Evolutionary conservation across 2,797 vertebrate genomes (phyloP), one percentile per base, ranked within the genome.

Genomic region (Protosalanx chinensis): DNA sequence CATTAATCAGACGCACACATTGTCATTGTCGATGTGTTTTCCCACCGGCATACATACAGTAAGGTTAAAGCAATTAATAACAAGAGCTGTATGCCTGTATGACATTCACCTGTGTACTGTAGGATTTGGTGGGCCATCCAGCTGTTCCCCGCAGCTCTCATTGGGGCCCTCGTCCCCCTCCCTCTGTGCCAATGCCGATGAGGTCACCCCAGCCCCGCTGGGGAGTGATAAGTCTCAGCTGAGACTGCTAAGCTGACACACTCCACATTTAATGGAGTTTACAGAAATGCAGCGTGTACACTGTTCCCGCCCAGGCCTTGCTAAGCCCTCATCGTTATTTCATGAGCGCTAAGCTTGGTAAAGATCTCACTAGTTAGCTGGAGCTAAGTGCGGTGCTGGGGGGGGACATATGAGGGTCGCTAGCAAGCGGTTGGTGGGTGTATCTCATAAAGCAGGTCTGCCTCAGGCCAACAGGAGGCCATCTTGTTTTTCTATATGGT

Each of bases 401-500:
- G 30, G 10, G 13, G 49, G 4, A 27, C 6, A 15, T 62, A 6
- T 62, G 60, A 29, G 8, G 49, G 65, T 8, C 4, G 46, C 16
- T 15, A 53, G 35, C 70, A 62, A 0, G 2, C 4, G 57, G 30
- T 63, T 46, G 46, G 53, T 33, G 59, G 46, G 46, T 46, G 13
- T 13, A 46, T 12, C 41, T 46, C 12, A 3, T 13, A 13, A 46
- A 46, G 10, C 41, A 46, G 10, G 41, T 46, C 41, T 46, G 51
- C 77, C 71, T 71, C 61, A 75, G 81, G 76, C 81, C 58, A 35
- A 37, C 20, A 15, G 27, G 59, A 53, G 3, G 72, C 79, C 82
- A 77, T 81, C 46, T 82, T 81, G 66, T 67, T 23, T 23, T 65
- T 65, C 75, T 68, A 65, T 63, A 65, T 16, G 51, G 51, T 16